phyloP scores from a whole-genome alignment of 2,888 invertebrate genomes.

The Drosophila meridiana region DNA sequence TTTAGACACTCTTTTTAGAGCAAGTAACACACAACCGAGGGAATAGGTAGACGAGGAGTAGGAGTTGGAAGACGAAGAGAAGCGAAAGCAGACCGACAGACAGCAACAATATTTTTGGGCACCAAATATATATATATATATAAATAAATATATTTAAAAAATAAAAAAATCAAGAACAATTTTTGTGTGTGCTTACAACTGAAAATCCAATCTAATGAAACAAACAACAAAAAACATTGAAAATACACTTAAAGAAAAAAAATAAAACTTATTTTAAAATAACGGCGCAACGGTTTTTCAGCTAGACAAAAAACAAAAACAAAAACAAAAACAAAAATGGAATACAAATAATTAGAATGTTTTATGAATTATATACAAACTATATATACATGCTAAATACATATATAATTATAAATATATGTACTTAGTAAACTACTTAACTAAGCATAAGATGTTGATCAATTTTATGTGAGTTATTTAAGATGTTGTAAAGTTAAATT shows the following conservation, averaged over 20 bases:
- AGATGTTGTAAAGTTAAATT: conserved; percentile 68
- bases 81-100: conserved; percentile 31
- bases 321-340: conserved; percentile 32
- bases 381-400: background rate
- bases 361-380: conserved; percentile 78
- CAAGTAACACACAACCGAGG: conserved; percentile 19
- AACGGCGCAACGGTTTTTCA: conserved; percentile 6
- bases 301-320: conserved; percentile 26
- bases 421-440: conserved; percentile 17
- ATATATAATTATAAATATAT: background rate
- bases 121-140: conserved; percentile 48
- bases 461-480: conserved; percentile 76
- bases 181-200: conserved; percentile 1
- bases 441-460: conserved; percentile 69
- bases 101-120: conserved; percentile 77
- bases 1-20: conserved; percentile 54
- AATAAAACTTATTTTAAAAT: conserved; percentile 8
- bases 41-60: conserved; percentile 2
- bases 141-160: conserved; percentile 4
- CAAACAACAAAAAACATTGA: background rate
- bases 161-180: background rate
- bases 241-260: conserved; percentile 5
- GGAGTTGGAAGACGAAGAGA: background rate
- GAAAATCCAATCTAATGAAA: background rate
- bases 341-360: conserved; percentile 63